A percentile compares a stretch with the other conserved stretches of the same genome.
phyloP scores from a whole-genome alignment of 2,888 invertebrate species.

The Dysmachus trigonus region DNA sequence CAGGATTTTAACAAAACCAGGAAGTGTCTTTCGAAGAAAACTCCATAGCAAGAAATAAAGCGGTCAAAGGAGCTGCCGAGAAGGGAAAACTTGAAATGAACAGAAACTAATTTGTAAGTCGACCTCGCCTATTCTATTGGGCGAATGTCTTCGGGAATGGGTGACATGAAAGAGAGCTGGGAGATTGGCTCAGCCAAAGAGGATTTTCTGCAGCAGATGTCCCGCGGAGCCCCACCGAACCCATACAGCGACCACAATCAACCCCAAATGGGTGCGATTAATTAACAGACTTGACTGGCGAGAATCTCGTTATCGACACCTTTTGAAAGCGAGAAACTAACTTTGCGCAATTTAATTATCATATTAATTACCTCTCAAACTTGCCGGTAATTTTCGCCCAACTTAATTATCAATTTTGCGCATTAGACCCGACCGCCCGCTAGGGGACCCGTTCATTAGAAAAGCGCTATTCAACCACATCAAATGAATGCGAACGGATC shows the following conservation, averaged over 20 bases:
- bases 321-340: slow-evolving; percentile 43
- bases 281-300: slow-evolving; percentile 40
- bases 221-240: background rate
- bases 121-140: slow-evolving; percentile 15
- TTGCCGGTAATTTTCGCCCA: slow-evolving; percentile 36
- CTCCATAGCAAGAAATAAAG: background rate
- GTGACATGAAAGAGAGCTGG: background rate
- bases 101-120: slow-evolving; percentile 48
- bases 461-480: slow-evolving; percentile 20
- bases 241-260: background rate
- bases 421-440: background rate
- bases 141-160: background rate
- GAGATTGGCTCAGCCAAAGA: background rate
- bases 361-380: slow-evolving; percentile 42
- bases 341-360: slow-evolving; percentile 39
- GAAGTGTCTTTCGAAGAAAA: background rate
- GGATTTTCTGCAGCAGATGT: background rate
- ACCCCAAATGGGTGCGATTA: slow-evolving; percentile 46
- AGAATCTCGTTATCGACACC: slow-evolving; percentile 47
- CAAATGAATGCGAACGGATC: slow-evolving; percentile 35
- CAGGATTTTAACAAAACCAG: background rate
- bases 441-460: slow-evolving; percentile 20
- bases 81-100: slow-evolving; percentile 46
- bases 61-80: slow-evolving; percentile 18
- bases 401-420: slow-evolving; percentile 41